A percentile compares a stretch with the other conserved stretches of the same genome.
These are phyloP conservation scores for Eurypyga helias DNA, from an alignment of 2,113 vertebrate genomes.

Conservation along the genomic window DNA sequence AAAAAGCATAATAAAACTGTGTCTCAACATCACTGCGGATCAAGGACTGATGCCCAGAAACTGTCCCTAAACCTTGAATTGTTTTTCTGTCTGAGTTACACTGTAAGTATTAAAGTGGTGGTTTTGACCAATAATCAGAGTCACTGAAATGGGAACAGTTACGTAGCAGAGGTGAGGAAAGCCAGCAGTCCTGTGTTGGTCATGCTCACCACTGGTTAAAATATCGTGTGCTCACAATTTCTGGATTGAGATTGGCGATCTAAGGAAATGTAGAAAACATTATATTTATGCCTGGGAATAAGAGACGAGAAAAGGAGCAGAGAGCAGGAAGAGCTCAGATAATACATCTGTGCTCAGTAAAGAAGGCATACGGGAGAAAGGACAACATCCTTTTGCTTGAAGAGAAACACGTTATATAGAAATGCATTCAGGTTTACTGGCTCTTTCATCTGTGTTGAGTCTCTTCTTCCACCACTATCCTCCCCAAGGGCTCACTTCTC, in stretches of 20 bases:
- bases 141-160: background rate
- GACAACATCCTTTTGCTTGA: constrained; percentile 37
- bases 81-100: background rate
- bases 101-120: background rate
- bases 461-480: background rate
- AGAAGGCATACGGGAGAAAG: background rate
- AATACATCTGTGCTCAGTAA: background rate
- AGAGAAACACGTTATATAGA: constrained; percentile 4
- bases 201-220: background rate
- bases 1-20: background rate
- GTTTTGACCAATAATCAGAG: background rate
- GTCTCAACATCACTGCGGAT: background rate
- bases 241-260: background rate
- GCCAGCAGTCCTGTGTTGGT: background rate
- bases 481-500: constrained; percentile 23
- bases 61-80: background rate
- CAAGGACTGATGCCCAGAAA: background rate
- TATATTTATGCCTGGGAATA: background rate
- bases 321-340: background rate
- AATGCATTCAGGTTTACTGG: constrained; percentile 10
- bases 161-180: background rate
- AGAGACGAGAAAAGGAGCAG: background rate
- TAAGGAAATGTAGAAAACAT: background rate
- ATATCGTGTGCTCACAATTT: background rate
- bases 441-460: constrained; percentile 44